phyloP scores from a whole-genome alignment of 2,113 vertebrate genomes.

The Podocnemis expansa region DNA sequence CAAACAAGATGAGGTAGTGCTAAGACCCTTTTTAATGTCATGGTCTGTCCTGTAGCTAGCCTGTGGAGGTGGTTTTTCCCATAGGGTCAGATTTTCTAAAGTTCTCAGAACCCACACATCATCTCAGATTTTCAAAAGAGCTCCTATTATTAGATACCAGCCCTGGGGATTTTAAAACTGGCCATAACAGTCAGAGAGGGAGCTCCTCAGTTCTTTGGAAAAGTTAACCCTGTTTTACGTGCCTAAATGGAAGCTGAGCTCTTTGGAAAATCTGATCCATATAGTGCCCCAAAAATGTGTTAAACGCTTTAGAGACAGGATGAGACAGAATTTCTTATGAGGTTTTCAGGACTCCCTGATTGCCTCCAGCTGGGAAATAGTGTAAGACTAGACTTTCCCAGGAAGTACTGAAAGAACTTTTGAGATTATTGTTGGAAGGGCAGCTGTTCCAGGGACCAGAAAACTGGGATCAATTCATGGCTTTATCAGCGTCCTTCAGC shows the following conservation, averaged over 20 bases:
- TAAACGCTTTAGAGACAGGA: neutral
- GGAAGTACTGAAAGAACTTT: neutral
- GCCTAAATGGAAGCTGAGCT: neutral
- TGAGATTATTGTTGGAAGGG: neutral
- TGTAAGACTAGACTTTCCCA: neutral
- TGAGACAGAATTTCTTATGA: neutral
- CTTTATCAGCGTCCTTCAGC: neutral
- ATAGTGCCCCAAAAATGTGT: neutral
- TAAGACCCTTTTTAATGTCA: neutral
- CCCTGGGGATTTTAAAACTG: neutral
- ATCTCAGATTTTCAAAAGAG: neutral
- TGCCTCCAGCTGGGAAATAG: neutral
- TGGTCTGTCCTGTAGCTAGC: neutral
- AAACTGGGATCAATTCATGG: neutral
- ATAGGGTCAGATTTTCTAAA: neutral
- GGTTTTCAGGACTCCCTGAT: neutral
- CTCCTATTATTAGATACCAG: neutral
- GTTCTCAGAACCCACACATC: neutral
- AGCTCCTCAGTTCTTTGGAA: neutral
- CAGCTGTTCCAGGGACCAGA: neutral
- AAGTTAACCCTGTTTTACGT: neutral
- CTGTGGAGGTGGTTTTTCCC: neutral
- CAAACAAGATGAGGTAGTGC: neutral
- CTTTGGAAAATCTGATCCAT: neutral
- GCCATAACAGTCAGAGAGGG: neutral